Percentiles rank a stretch among this genome's conserved stretches.
Conservation (phyloP, 2,888 invertebrate genomes). For the Stomorhina lunata region DNA sequence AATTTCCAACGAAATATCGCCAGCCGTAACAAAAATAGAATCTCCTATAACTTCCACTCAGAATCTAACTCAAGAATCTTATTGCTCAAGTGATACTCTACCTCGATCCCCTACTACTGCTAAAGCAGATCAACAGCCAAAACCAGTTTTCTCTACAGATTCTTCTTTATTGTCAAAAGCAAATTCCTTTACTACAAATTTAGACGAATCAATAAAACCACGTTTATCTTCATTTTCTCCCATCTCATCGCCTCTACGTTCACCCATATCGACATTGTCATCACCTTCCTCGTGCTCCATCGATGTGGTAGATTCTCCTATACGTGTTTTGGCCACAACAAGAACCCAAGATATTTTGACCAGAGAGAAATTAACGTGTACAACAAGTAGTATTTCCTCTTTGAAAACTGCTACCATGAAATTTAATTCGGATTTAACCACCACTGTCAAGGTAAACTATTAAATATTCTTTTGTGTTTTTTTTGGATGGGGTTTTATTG, state of each 20-base stretch:
- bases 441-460: constrained; percentile 75
- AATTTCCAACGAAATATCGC: neutral
- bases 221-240: constrained; percentile 8
- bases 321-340: constrained; percentile 50
- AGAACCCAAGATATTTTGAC: constrained; percentile 53
- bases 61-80: neutral
- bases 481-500: too few species aligned
- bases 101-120: neutral
- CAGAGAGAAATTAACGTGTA: constrained; percentile 46
- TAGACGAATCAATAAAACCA: neutral
- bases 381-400: constrained; percentile 51
- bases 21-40: neutral
- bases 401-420: constrained; percentile 70
- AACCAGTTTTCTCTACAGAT: constrained; percentile 30
- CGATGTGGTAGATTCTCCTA: constrained; percentile 52
- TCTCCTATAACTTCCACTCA: neutral
- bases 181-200: constrained; percentile 18
- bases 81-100: neutral
- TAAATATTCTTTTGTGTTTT: constrained; percentile 25
- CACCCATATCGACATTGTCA: constrained; percentile 7
- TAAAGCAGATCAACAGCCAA: neutral
- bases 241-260: neutral
- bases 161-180: neutral
- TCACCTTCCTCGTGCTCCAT: neutral
- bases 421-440: constrained; percentile 72